These are phyloP conservation scores for Syrrhaptes paradoxus DNA, from an alignment of 2,113 vertebrate species.

Conservation along the genomic window DNA sequence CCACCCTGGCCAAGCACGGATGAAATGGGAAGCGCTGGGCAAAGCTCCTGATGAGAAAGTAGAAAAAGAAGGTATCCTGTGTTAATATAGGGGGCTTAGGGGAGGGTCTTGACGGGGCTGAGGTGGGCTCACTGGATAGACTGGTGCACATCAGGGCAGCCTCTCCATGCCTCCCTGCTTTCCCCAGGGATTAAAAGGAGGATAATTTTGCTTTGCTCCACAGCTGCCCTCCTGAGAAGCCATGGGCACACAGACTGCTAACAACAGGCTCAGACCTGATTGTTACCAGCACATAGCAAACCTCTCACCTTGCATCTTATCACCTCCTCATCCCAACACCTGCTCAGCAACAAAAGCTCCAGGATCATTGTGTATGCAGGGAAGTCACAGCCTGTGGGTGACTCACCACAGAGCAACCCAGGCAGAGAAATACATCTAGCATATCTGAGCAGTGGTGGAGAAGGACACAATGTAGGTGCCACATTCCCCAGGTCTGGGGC, in stretches of 20 bases:
- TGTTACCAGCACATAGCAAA: neutral
- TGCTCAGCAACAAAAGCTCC: neutral
- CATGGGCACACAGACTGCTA: neutral
- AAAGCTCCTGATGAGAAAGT: constrained; percentile 13
- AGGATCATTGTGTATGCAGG: neutral
- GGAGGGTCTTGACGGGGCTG: neutral
- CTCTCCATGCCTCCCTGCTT: neutral
- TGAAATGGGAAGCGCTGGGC: neutral
- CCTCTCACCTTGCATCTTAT: neutral
- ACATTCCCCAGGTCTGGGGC: neutral
- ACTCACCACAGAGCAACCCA: neutral
- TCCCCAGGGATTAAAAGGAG: neutral
- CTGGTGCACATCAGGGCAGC: neutral
- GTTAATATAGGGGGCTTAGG: neutral
- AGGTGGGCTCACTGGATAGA: neutral
- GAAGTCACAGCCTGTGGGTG: neutral
- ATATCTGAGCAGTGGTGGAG: neutral
- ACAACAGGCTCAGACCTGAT: neutral
- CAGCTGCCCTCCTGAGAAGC: neutral
- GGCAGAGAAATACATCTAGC: neutral
- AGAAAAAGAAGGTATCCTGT: neutral
- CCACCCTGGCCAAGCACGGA: fast-evolving
- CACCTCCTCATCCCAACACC: neutral
- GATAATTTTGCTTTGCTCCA: neutral
- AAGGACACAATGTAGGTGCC: neutral